Evolutionary conservation across 64 coral and sea anemone genomes (phyloP).

Genomic region (Dendronephthya gigantea): DNA sequence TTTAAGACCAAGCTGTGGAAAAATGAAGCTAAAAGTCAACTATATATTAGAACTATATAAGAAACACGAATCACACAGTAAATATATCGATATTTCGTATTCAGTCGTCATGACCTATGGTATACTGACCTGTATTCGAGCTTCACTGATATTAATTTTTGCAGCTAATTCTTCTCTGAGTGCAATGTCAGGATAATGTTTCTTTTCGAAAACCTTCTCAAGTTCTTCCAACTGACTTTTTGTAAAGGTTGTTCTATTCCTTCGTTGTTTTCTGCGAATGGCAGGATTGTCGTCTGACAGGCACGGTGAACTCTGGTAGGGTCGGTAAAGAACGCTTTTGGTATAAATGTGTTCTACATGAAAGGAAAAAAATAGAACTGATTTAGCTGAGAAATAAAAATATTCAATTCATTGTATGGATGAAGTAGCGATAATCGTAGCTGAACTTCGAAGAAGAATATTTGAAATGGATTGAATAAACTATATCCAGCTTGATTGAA

Average conservation of each 20-base stretch:
- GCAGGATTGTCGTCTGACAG: slow-evolving; percentile 52
- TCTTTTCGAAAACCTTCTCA: slow-evolving; percentile 98
- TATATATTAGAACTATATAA: no score
- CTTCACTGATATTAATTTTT: slow-evolving; percentile 95
- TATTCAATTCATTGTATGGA: no score
- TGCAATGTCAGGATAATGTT: slow-evolving; percentile 94
- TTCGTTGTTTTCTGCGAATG: slow-evolving; percentile 71
- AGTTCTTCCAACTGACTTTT: slow-evolving; percentile 83
- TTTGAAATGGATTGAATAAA: no score
- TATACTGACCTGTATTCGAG: slow-evolving; percentile 71
- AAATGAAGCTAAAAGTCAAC: no score
- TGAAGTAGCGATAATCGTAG: no score
- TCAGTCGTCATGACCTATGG: no score
- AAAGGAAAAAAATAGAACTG: background rate
- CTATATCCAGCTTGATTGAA: no score
- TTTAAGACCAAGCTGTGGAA: no score
- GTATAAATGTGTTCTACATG: background rate
- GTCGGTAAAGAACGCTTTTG: background rate
- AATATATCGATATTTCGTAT: no score
- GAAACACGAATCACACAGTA: no score
- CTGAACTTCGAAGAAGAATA: no score
- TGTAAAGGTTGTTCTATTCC: slow-evolving; percentile 96
- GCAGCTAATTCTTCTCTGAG: slow-evolving; percentile 78
- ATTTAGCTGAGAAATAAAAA: no score
- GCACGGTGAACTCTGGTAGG: slow-evolving; percentile 27